A percentile compares a stretch with the other conserved stretches of the same genome.
These are phyloP conservation scores for Unio pictorum DNA, from an alignment of 2,888 invertebrate genomes.

Conservation along the genomic window DNA sequence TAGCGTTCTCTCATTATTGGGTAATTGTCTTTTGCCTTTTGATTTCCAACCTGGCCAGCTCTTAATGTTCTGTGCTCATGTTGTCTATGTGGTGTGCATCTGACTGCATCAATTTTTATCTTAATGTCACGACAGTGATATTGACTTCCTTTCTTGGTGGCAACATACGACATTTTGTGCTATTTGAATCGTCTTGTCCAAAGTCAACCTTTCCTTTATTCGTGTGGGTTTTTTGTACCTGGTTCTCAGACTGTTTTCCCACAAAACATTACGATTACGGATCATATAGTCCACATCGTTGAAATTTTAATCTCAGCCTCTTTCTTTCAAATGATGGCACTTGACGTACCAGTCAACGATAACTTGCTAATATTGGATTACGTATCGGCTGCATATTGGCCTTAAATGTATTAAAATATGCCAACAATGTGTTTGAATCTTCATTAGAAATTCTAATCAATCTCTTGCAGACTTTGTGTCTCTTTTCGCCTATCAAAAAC, in stretches of 20 bases:
- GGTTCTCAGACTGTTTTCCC: slow-evolving; percentile 7
- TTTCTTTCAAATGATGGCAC: neutral
- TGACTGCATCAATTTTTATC: too few species aligned
- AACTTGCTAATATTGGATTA: slow-evolving; percentile 18
- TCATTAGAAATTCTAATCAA: slow-evolving; percentile 3
- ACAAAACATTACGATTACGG: slow-evolving; percentile 17
- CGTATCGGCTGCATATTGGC: slow-evolving; percentile 14
- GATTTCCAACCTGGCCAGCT: too few species aligned
- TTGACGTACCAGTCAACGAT: slow-evolving; percentile 11
- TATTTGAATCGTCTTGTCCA: slow-evolving; percentile 18
- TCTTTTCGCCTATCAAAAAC: slow-evolving; percentile 16
- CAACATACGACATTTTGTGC: slow-evolving; percentile 10
- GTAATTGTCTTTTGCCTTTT: too few species aligned
- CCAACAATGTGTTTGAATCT: slow-evolving; percentile 9
- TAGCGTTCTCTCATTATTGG: too few species aligned
- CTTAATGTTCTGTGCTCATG: too few species aligned
- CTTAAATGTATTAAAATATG: slow-evolving; percentile 9
- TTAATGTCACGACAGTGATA: neutral
- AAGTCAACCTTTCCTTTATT: slow-evolving; percentile 10
- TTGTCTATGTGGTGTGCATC: too few species aligned
- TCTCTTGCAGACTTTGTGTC: slow-evolving; percentile 4
- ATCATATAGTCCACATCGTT: slow-evolving; percentile 1
- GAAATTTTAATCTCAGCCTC: slow-evolving; percentile 4
- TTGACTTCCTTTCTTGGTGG: slow-evolving; percentile 11
- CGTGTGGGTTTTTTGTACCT: slow-evolving; percentile 9